Evolutionary conservation across 1,140 invertebrate species (phyloP).

Genomic region (Lutraria rhynchaena): DNA sequence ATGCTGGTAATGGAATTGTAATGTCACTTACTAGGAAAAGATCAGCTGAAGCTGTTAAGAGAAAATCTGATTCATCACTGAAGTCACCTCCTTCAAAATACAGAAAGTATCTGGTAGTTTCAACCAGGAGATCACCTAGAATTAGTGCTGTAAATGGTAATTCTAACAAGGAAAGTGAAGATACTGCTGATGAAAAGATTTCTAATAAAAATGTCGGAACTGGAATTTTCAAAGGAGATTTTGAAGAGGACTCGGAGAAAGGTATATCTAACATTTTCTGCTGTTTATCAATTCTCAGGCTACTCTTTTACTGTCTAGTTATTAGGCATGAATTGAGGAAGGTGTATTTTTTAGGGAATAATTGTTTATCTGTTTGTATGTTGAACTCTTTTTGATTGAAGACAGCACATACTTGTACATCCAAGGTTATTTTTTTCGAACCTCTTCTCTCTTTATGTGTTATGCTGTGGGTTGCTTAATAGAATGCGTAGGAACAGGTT

Average conservation of each 20-base stretch:
- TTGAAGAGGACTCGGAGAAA: not conserved
- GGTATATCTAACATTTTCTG: not conserved
- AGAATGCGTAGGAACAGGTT: too few species aligned
- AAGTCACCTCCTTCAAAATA: slow-evolving; percentile 2
- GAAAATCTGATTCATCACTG: not conserved
- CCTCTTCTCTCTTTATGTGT: too few species aligned
- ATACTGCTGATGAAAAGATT: not conserved
- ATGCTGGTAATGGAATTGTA: slow-evolving; percentile 12
- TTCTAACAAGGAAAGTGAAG: not conserved
- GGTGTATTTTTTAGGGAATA: too few species aligned
- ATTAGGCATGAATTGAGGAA: too few species aligned
- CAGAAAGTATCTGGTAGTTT: not conserved
- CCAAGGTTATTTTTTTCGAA: too few species aligned
- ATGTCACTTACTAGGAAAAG: slow-evolving; percentile 7
- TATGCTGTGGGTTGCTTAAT: too few species aligned
- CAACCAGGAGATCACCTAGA: slow-evolving; percentile 2
- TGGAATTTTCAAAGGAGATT: not conserved
- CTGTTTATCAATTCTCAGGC: too few species aligned
- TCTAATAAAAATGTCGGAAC: not conserved
- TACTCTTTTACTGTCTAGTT: too few species aligned
- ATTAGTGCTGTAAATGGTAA: not conserved
- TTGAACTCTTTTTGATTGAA: too few species aligned
- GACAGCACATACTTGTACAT: too few species aligned
- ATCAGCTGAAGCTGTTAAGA: not conserved
- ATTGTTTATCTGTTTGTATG: too few species aligned